Conservation (phyloP, 2,797 vertebrate species). For the Cuculus canorus region DNA sequence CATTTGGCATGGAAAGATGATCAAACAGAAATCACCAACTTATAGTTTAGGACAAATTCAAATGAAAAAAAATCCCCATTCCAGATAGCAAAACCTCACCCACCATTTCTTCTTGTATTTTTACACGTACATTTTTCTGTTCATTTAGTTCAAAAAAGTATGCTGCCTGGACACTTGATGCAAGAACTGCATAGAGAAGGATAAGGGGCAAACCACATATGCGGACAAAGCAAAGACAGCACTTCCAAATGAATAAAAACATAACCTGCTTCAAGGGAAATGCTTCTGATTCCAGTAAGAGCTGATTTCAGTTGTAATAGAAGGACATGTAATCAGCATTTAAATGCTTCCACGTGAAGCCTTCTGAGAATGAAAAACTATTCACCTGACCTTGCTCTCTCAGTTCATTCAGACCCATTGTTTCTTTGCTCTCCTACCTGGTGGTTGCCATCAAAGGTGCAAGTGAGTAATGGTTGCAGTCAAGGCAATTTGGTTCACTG, state of each 20-base stretch:
- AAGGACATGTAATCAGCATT: neutral
- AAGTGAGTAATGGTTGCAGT: conserved; percentile 65
- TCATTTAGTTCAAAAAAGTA: neutral
- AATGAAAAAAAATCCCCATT: neutral
- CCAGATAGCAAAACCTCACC: neutral
- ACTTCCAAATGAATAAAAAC: neutral
- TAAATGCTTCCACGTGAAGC: neutral
- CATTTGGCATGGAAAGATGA: neutral
- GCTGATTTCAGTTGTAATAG: neutral
- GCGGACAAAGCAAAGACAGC: neutral
- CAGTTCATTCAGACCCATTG: neutral
- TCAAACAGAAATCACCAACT: neutral
- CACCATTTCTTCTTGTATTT: neutral
- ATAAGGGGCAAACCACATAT: neutral
- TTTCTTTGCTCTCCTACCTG: conserved; percentile 68
- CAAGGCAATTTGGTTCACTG: conserved; percentile 71
- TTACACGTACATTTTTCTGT: neutral
- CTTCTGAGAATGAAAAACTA: neutral
- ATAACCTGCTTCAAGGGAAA: neutral
- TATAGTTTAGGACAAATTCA: neutral
- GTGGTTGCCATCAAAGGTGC: conserved; percentile 46
- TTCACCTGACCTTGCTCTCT: neutral
- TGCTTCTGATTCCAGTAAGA: neutral
- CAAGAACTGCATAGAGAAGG: neutral
- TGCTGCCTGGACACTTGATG: neutral